Conservation (phyloP, 2,113 vertebrate species). For the Polypterus bichir region DNA sequence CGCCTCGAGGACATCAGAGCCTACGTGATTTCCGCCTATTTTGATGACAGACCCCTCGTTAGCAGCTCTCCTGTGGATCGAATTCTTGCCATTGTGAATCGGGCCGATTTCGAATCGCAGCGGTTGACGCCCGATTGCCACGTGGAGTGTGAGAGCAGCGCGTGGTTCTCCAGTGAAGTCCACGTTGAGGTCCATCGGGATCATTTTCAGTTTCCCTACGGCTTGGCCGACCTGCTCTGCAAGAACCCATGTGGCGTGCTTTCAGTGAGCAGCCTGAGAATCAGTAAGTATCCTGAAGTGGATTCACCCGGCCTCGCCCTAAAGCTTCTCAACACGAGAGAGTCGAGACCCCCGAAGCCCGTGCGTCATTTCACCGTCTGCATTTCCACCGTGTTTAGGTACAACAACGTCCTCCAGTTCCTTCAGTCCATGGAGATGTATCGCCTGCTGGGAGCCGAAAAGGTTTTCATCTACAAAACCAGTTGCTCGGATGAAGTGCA, state of each 20-base stretch:
- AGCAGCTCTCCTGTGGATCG: background rate
- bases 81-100: constrained; percentile 13
- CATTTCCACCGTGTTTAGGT: constrained; percentile 1
- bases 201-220: constrained; percentile 20
- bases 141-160: no score
- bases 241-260: background rate
- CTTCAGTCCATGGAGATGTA: background rate
- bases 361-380: constrained; percentile 2
- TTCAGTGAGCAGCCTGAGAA: no score
- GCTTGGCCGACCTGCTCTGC: constrained; percentile 16
- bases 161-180: background rate
- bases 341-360: background rate
- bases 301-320: background rate
- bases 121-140: constrained; percentile 5
- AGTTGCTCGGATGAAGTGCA: background rate
- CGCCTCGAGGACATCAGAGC: constrained; percentile 8
- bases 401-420: constrained; percentile 4
- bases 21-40: constrained; percentile 11
- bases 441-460: no score
- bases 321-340: background rate
- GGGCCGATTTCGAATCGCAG: constrained; percentile 2
- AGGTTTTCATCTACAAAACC: constrained; percentile 1
- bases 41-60: constrained; percentile 1
- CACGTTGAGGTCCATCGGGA: constrained; percentile 14
- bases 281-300: no score